A percentile compares a stretch with the other conserved stretches of the same genome.
Evolutionary conservation across 2,113 vertebrate genomes (phyloP).

Genomic region (Callorhinus ursinus): DNA sequence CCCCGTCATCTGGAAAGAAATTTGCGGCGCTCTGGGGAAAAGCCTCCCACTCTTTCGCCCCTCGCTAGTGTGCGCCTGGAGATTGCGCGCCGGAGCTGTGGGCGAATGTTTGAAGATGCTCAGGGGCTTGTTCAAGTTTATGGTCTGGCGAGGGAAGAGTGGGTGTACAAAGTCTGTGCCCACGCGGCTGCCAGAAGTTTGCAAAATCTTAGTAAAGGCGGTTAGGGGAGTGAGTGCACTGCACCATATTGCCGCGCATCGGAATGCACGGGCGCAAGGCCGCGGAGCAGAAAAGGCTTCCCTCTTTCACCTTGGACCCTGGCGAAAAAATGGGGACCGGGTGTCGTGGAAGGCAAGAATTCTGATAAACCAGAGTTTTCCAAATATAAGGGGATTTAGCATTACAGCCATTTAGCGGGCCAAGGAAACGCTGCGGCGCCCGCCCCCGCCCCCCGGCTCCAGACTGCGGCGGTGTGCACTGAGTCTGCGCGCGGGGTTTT

Average conservation of each 20-base stretch:
- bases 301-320: not conserved
- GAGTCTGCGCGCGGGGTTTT: constrained; percentile 86
- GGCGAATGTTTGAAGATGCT: constrained; percentile 4
- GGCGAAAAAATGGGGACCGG: not conserved
- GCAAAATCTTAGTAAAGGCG: constrained; percentile 43
- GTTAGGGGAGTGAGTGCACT: constrained; percentile 36
- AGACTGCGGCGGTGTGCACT: constrained; percentile 87
- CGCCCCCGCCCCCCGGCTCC: constrained; percentile 69
- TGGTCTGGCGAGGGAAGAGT: not conserved
- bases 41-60: not conserved
- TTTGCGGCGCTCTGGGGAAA: not conserved
- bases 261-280: constrained; percentile 56
- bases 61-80: not conserved
- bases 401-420: constrained; percentile 83
- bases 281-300: not conserved
- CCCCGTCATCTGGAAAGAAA: constrained; percentile 55
- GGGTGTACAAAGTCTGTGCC: constrained; percentile 61
- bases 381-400: constrained; percentile 80
- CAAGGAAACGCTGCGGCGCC: constrained; percentile 77
- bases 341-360: not conserved
- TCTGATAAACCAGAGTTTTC: constrained; percentile 74
- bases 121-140: constrained; percentile 79
- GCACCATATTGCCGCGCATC: constrained; percentile 70
- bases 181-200: constrained; percentile 75
- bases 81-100: not conserved